Percentiles rank a stretch among this genome's conserved stretches.
Conservation (phyloP, 2,888 invertebrate genomes). For the Sabellastarte sp. region DNA sequence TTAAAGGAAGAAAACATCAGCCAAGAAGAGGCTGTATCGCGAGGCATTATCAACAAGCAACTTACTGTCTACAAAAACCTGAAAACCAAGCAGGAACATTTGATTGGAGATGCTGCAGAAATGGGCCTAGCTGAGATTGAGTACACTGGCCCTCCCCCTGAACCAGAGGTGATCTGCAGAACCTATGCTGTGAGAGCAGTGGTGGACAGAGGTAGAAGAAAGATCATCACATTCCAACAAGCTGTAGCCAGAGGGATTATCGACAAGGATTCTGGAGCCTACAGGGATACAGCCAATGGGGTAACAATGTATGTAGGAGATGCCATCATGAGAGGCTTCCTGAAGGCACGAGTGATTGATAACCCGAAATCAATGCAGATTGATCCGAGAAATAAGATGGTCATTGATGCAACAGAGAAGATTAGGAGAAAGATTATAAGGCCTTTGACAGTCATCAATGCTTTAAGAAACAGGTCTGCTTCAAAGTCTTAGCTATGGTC, state of each 20-base stretch:
- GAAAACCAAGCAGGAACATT: slow-evolving; percentile 37
- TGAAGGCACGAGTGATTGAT: slow-evolving; percentile 50
- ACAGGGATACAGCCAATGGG: slow-evolving; percentile 46
- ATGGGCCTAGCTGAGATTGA: slow-evolving; percentile 43
- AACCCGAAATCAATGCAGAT: slow-evolving; percentile 49
- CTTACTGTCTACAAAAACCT: slow-evolving; percentile 22
- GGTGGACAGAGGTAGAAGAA: slow-evolving; percentile 42
- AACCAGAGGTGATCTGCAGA: slow-evolving; percentile 40
- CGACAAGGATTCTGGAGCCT: slow-evolving; percentile 45
- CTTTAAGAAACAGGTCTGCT: too few relatives aligned
- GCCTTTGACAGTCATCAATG: slow-evolving; percentile 42
- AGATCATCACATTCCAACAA: slow-evolving; percentile 29
- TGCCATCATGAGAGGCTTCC: slow-evolving; percentile 55
- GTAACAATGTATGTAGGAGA: slow-evolving; percentile 48
- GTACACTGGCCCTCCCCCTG: slow-evolving; percentile 19
- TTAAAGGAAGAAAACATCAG: neutral
- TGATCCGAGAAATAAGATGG: slow-evolving; percentile 52
- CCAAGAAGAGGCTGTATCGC: neutral
- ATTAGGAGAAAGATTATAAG: slow-evolving; percentile 44
- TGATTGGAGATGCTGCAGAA: slow-evolving; percentile 46
- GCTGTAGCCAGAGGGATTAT: slow-evolving; percentile 39
- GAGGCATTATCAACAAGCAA: neutral
- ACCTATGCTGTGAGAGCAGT: slow-evolving; percentile 55
- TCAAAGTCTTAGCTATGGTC: too few relatives aligned
- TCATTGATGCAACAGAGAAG: slow-evolving; percentile 44